A percentile compares a stretch with the other conserved stretches of the same genome.
Evolutionary conservation across 2,113 vertebrate species (phyloP).

Genomic region (Hemibagrus wyckioides): DNA sequence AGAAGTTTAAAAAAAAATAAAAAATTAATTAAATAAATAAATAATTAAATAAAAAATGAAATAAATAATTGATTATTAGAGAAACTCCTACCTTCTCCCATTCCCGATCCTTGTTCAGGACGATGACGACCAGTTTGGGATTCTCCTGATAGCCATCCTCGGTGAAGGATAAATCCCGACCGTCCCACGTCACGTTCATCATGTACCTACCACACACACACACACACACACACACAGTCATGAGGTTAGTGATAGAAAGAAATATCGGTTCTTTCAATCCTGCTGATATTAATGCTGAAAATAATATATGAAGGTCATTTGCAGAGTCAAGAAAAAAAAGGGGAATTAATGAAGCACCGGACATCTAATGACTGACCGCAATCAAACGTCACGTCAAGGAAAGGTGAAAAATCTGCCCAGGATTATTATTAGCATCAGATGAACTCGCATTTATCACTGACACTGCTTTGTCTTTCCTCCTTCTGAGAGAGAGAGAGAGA

Average conservation of each 20-base stretch:
- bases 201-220: slow-evolving; percentile 83
- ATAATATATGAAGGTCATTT: slow-evolving; percentile 51
- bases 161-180: slow-evolving; percentile 95
- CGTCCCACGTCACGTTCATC: slow-evolving; percentile 98
- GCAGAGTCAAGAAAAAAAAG: slow-evolving; percentile 44
- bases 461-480: slow-evolving; percentile 27
- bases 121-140: slow-evolving; percentile 93
- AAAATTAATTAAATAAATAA: neutral
- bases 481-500: neutral
- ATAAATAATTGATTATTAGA: neutral
- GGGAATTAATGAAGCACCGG: slow-evolving; percentile 62
- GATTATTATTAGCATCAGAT: slow-evolving; percentile 8
- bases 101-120: slow-evolving; percentile 90
- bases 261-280: slow-evolving; percentile 1
- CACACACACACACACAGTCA: slow-evolving; percentile 57
- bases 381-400: slow-evolving; percentile 28
- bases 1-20: neutral
- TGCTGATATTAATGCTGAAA: slow-evolving; percentile 40
- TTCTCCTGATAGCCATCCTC: slow-evolving; percentile 94
- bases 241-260: slow-evolving; percentile 14
- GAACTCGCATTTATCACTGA: slow-evolving; percentile 49
- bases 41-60: neutral
- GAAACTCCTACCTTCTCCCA: slow-evolving; percentile 93
- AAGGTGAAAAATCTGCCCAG: slow-evolving; percentile 26
- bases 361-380: slow-evolving; percentile 54